Evolutionary conservation across 2,113 vertebrate species (phyloP).

Genomic region (Cyprinodon brontotheroides): DNA sequence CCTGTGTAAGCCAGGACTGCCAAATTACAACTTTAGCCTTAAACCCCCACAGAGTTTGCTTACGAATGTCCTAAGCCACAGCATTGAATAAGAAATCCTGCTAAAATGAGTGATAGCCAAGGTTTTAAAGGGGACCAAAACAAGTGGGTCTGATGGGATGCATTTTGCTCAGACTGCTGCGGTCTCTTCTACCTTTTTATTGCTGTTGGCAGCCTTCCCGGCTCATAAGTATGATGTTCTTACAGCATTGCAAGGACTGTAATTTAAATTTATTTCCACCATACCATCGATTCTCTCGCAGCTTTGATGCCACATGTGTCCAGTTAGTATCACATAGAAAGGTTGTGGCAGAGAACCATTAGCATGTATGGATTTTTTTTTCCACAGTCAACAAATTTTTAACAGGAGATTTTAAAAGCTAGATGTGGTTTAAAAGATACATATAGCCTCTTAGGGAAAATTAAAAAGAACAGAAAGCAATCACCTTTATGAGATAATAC

Average conservation of each 20-base stretch:
- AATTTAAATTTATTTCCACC: constrained; percentile 60
- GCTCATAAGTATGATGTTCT: constrained; percentile 60
- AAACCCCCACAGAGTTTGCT: constrained; percentile 64
- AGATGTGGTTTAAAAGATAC: constrained; percentile 12
- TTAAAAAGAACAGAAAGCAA: neutral
- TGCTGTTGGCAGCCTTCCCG: constrained; percentile 51
- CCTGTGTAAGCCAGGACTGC: constrained; percentile 66
- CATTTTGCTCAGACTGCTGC: constrained; percentile 20
- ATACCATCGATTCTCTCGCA: constrained; percentile 45
- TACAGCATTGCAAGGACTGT: constrained; percentile 60
- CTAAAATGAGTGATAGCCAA: constrained; percentile 3
- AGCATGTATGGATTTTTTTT: constrained; percentile 55
- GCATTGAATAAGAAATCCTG: constrained; percentile 42
- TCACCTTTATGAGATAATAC: neutral
- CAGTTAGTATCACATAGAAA: constrained; percentile 24
- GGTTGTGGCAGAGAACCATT: constrained; percentile 47
- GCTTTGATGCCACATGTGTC: constrained; percentile 29
- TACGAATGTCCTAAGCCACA: constrained; percentile 55
- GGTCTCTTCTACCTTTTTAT: constrained; percentile 52
- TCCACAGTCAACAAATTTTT: constrained; percentile 29
- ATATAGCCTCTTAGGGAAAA: constrained; percentile 2
- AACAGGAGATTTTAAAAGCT: constrained; percentile 38
- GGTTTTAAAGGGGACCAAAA: constrained; percentile 3
- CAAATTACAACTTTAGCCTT: constrained; percentile 72
- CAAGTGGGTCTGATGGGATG: constrained; percentile 12